phyloP scores from a whole-genome alignment of 1,140 invertebrate species.

The Aricia agestis region DNA sequence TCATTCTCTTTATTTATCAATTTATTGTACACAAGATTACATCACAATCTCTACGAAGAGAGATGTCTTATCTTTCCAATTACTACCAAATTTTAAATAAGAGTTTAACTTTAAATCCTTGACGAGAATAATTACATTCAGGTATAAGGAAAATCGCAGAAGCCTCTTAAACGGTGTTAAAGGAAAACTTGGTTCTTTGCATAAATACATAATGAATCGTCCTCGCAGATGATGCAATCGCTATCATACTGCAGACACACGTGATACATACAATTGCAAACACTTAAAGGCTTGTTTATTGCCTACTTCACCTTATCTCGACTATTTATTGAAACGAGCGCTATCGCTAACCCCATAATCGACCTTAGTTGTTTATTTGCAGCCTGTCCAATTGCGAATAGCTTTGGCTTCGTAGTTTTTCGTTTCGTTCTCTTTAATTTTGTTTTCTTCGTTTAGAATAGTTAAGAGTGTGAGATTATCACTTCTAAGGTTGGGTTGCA shows the following conservation, averaged over 20 bases:
- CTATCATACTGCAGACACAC: conserved; percentile 7
- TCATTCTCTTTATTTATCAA: no score
- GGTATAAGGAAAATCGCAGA: not conserved
- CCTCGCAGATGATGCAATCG: not conserved
- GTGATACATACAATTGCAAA: not conserved
- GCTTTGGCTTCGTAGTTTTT: not conserved
- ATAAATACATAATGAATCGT: conserved; percentile 6
- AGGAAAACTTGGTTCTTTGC: not conserved
- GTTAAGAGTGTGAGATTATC: no score
- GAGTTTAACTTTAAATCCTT: no score
- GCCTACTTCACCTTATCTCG: not conserved
- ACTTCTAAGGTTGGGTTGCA: no score
- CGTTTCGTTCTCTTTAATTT: not conserved
- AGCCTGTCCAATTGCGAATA: not conserved
- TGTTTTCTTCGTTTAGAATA: no score
- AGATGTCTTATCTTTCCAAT: no score
- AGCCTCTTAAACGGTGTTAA: not conserved
- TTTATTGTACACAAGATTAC: no score
- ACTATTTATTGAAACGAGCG: not conserved
- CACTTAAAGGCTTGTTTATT: not conserved
- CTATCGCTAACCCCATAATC: not conserved
- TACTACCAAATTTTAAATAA: no score
- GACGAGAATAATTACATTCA: not conserved
- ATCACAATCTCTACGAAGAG: no score
- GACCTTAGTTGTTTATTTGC: not conserved